phyloP scores from a whole-genome alignment of 2,797 vertebrate species.

The Coreius guichenoti region DNA sequence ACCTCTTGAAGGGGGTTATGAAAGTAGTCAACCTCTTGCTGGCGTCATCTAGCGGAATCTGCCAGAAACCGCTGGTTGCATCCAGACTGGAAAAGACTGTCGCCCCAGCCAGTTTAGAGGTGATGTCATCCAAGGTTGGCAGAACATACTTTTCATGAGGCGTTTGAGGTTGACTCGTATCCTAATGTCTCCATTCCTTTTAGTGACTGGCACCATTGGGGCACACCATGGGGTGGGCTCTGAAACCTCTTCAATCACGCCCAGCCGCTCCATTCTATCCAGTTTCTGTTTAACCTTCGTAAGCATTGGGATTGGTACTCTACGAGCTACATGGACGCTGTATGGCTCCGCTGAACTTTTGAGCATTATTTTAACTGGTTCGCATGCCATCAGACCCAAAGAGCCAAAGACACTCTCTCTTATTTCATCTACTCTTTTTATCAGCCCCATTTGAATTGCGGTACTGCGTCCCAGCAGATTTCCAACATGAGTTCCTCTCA shows the following conservation, averaged over 20 bases:
- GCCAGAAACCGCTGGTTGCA: background rate
- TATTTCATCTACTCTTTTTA: background rate
- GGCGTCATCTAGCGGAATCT: background rate
- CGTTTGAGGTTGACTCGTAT: background rate
- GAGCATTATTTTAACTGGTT: constrained; percentile 29
- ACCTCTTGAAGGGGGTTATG: background rate
- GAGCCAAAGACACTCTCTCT: constrained; percentile 8
- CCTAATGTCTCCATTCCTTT: background rate
- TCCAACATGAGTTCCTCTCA: background rate
- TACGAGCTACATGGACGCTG: background rate
- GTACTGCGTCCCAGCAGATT: no score
- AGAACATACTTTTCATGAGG: no score
- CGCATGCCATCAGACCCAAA: background rate
- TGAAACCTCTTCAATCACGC: background rate
- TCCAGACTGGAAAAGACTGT: background rate
- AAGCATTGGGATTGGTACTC: background rate
- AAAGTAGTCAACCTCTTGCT: background rate
- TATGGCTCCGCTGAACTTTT: background rate
- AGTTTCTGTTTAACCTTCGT: background rate
- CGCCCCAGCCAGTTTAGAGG: background rate
- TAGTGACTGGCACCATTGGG: background rate
- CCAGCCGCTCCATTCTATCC: background rate
- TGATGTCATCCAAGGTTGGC: no score
- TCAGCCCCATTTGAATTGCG: background rate
- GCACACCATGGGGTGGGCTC: background rate